These are phyloP conservation scores for Chouioia cunea DNA, from an alignment of 2,888 invertebrate genomes.

Conservation along the genomic window DNA sequence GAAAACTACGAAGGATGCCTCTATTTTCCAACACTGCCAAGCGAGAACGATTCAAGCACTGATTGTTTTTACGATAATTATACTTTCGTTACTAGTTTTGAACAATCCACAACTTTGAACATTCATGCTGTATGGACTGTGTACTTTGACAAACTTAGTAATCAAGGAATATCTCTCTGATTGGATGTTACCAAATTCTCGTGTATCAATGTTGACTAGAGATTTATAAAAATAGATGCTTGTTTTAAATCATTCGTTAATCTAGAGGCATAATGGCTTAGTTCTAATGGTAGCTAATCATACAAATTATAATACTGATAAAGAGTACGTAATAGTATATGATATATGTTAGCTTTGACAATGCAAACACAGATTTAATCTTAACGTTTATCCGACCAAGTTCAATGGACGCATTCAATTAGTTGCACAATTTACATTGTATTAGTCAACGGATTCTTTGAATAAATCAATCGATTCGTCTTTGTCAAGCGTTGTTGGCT, in stretches of 20 bases:
- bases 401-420: too few relatives aligned
- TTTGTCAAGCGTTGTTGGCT: slow-evolving; percentile 29
- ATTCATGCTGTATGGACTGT: too few relatives aligned
- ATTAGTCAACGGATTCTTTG: slow-evolving; percentile 14
- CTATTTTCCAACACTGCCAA: too few relatives aligned
- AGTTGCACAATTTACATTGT: slow-evolving; percentile 1
- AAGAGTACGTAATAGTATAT: neutral
- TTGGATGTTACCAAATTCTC: too few relatives aligned
- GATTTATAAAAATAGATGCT: neutral
- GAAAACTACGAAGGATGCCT: too few relatives aligned
- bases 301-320: slow-evolving; percentile 1
- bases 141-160: too few relatives aligned
- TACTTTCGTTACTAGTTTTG: too few relatives aligned
- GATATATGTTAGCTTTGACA: slow-evolving; percentile 22
- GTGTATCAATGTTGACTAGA: too few relatives aligned
- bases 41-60: too few relatives aligned
- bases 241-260: neutral
- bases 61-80: too few relatives aligned
- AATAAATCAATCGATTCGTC: slow-evolving; percentile 32
- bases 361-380: slow-evolving; percentile 6
- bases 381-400: neutral
- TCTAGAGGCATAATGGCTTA: neutral
- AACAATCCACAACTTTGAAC: too few relatives aligned
- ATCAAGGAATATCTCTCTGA: too few relatives aligned
- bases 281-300: slow-evolving; percentile 1